Evolutionary conservation across 1,140 invertebrate genomes (phyloP).

Genomic region (Cataglyphis hispanica): DNA sequence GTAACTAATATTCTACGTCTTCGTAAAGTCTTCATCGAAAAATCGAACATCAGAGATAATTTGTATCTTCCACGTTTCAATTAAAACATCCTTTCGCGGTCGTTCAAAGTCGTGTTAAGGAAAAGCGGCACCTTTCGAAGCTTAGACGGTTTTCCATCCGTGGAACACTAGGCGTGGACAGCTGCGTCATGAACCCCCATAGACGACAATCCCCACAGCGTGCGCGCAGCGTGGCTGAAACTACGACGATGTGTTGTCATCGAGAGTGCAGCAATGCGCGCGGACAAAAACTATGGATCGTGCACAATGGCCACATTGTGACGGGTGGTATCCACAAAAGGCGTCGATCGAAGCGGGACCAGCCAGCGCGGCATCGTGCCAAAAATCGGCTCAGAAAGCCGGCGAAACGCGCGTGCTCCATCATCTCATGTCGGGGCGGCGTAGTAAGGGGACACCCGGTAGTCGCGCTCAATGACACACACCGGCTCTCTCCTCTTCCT

Average conservation of each 20-base stretch:
- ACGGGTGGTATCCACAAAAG: constrained; percentile 77
- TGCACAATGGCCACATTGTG: constrained; percentile 82
- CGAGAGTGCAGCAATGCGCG: constrained; percentile 68
- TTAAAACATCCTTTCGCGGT: not conserved
- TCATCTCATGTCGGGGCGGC: constrained; percentile 58
- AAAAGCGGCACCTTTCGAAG: constrained; percentile 30
- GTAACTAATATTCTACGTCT: not conserved
- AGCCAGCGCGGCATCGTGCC: constrained; percentile 37
- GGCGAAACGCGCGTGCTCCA: constrained; percentile 70
- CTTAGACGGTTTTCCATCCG: not conserved
- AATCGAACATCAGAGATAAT: not conserved
- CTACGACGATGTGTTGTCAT: constrained; percentile 62
- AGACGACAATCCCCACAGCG: constrained; percentile 45
- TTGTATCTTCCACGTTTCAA: not conserved
- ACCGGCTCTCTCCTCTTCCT: constrained; percentile 26
- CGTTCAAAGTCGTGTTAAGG: not conserved
- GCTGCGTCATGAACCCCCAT: constrained; percentile 69
- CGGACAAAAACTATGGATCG: constrained; percentile 78
- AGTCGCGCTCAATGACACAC: constrained; percentile 22
- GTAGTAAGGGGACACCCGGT: constrained; percentile 54
- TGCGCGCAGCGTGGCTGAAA: constrained; percentile 41
- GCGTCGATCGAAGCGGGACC: constrained; percentile 52
- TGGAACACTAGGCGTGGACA: constrained; percentile 70
- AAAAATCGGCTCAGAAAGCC: constrained; percentile 54
- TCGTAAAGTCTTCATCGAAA: not conserved